Conservation (phyloP, 2,113 vertebrate species). For the Antidorcas marsupialis region DNA sequence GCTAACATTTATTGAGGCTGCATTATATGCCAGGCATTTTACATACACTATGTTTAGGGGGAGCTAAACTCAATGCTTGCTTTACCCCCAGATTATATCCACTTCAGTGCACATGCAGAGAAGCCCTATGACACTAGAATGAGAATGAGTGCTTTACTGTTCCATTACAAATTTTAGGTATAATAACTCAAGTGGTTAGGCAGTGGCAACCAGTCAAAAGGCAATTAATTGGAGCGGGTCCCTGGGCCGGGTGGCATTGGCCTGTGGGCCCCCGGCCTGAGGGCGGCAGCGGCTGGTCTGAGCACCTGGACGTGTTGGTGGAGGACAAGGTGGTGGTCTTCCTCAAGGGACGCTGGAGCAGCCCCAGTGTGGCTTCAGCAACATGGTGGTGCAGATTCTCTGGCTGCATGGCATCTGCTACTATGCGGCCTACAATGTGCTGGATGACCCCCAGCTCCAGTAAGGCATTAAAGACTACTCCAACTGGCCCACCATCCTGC, state of each 20-base stretch:
- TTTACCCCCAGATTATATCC: not conserved
- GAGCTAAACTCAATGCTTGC: not conserved
- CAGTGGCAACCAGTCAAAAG: not conserved
- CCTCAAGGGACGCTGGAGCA: not conserved
- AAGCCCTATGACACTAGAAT: not conserved
- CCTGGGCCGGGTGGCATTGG: not conserved
- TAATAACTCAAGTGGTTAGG: not conserved
- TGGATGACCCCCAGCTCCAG: not conserved
- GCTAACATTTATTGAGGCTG: not conserved
- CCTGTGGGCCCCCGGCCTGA: not conserved
- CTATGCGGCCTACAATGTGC: not conserved
- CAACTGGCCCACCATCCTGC: constrained; percentile 98
- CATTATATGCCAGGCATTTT: not conserved
- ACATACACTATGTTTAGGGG: not conserved
- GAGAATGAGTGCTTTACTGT: not conserved
- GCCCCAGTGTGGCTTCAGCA: not conserved
- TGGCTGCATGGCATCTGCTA: not conserved
- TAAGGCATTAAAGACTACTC: constrained; percentile 94
- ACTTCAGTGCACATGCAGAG: not conserved
- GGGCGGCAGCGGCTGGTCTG: not conserved
- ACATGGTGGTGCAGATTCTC: not conserved
- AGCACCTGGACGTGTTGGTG: not conserved
- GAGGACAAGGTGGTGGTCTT: not conserved
- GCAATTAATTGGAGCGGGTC: not conserved
- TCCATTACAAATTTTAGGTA: constrained; percentile 1